Percentiles rank a stretch among this genome's conserved stretches.
phyloP scores from a whole-genome alignment of 2,888 invertebrate genomes.

The Trisateles emortualis region DNA sequence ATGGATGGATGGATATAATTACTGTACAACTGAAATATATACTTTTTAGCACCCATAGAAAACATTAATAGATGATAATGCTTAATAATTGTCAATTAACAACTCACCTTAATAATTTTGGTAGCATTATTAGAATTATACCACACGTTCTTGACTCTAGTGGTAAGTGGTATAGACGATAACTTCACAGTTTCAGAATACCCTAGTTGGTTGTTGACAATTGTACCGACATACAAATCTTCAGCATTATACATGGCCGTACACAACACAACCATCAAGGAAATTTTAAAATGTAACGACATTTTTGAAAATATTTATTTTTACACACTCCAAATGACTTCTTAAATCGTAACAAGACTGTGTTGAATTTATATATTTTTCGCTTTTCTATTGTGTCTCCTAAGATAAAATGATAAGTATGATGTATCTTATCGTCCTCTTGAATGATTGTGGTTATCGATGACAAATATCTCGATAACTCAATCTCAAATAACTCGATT shows the following conservation, averaged over 20 bases:
- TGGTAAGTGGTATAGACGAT: slow-evolving; percentile 59
- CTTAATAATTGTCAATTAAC: no score
- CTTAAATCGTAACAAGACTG: neutral
- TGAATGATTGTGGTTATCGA: no score
- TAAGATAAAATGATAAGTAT: no score
- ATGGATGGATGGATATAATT: no score
- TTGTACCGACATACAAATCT: slow-evolving; percentile 65
- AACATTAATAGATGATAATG: no score
- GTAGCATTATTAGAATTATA: slow-evolving; percentile 62
- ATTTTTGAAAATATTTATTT: slow-evolving; percentile 17
- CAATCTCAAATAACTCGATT: no score
- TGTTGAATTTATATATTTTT: no score
- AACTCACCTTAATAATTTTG: slow-evolving; percentile 66
- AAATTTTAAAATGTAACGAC: slow-evolving; percentile 12
- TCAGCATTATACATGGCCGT: slow-evolving; percentile 38
- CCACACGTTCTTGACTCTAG: slow-evolving; percentile 73
- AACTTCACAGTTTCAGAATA: slow-evolving; percentile 68
- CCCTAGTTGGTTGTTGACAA: slow-evolving; percentile 55
- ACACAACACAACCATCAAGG: slow-evolving; percentile 25
- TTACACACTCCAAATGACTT: neutral
- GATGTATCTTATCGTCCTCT: no score
- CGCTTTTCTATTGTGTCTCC: no score
- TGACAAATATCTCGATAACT: no score
- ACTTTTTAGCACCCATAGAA: no score
- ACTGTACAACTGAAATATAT: no score